A percentile compares a stretch with the other conserved stretches of the same genome.
phyloP scores from a whole-genome alignment of 2,113 vertebrate genomes.

The Lophotis ruficrista region DNA sequence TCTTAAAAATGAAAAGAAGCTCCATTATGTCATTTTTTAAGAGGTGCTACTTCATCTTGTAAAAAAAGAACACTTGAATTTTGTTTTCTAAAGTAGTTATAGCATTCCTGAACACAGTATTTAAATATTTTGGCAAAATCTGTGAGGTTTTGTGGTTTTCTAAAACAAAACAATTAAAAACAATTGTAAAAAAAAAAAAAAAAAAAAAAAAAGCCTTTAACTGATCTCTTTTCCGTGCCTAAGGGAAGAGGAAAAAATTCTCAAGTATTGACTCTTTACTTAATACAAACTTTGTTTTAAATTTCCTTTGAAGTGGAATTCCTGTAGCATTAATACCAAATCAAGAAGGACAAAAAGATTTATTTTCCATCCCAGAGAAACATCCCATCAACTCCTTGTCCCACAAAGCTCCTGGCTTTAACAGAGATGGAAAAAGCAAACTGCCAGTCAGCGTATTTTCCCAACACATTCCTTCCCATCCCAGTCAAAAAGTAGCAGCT shows the following conservation, averaged over 20 bases:
- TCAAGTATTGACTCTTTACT: neutral
- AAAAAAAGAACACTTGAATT: neutral
- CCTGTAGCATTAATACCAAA: neutral
- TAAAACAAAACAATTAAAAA: neutral
- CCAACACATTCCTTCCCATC: neutral
- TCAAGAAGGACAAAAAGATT: neutral
- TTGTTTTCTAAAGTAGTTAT: neutral
- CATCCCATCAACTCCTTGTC: neutral
- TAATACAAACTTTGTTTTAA: neutral
- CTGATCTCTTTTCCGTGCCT: neutral
- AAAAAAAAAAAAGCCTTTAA: neutral
- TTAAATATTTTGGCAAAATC: neutral
- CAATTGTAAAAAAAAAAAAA: neutral
- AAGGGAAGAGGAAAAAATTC: neutral
- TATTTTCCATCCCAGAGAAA: neutral
- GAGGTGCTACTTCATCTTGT: neutral
- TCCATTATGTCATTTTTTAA: neutral
- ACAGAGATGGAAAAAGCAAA: neutral
- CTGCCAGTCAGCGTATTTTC: neutral
- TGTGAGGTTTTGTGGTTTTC: neutral
- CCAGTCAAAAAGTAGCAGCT: neutral
- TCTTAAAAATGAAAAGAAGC: neutral
- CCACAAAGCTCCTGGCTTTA: neutral
- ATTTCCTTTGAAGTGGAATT: neutral
- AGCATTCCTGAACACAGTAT: neutral